Percentiles rank a stretch among this genome's conserved stretches.
These are phyloP conservation scores for Muscina levida DNA, from an alignment of 2,888 invertebrate genomes.

Conservation along the genomic window DNA sequence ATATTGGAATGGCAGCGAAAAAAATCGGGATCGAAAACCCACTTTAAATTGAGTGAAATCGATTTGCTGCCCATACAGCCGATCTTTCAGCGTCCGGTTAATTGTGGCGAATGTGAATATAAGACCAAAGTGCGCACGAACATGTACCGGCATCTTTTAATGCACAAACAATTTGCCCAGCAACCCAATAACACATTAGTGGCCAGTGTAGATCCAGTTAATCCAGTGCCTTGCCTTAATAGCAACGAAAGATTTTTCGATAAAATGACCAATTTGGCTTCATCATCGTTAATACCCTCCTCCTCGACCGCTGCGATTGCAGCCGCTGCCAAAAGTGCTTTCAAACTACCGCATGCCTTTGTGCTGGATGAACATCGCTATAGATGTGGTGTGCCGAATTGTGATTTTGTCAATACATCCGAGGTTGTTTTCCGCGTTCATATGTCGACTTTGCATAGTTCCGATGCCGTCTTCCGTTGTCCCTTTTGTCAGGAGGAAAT, in stretches of 20 bases:
- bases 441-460: constrained; percentile 86
- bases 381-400: constrained; percentile 86
- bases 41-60: constrained; percentile 83
- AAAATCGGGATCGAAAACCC: constrained; percentile 71
- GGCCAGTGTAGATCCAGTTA: constrained; percentile 86
- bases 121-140: constrained; percentile 86
- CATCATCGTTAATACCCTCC: constrained; percentile 81
- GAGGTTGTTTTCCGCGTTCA: constrained; percentile 87
- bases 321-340: constrained; percentile 52
- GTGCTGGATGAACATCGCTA: constrained; percentile 83
- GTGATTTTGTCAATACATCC: constrained; percentile 86
- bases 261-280: constrained; percentile 91
- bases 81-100: constrained; percentile 83
- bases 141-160: constrained; percentile 85
- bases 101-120: constrained; percentile 86
- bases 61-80: constrained; percentile 84
- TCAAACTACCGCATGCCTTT: constrained; percentile 72
- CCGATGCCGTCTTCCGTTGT: constrained; percentile 83
- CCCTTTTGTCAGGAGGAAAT: constrained; percentile 85
- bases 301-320: constrained; percentile 47
- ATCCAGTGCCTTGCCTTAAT: constrained; percentile 90
- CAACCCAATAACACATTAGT: constrained; percentile 74
- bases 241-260: constrained; percentile 90
- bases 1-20: constrained; percentile 71
- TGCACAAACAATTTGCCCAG: constrained; percentile 81